Evolutionary conservation across 2,888 invertebrate genomes (phyloP).

Genomic region (Sarcophaga carnaria): DNA sequence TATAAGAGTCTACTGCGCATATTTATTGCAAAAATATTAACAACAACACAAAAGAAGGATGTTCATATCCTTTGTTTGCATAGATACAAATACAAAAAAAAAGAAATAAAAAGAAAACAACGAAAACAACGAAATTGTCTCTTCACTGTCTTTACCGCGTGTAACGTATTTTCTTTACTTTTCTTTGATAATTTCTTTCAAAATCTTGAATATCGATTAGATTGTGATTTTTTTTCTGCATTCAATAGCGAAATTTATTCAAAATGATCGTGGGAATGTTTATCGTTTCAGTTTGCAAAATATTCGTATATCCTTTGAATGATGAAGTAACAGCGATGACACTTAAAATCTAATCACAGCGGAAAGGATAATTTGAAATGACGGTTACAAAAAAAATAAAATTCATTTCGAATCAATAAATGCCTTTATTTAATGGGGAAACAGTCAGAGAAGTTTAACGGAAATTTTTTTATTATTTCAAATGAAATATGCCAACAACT

Average conservation of each 20-base stretch:
- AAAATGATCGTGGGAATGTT: constrained; percentile 58
- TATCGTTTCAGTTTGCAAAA: constrained; percentile 37
- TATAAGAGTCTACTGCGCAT: constrained; percentile 2
- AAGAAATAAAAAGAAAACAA: neutral
- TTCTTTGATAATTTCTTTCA: constrained; percentile 24
- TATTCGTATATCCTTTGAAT: constrained; percentile 27
- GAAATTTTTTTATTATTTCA: neutral
- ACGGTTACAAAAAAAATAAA: constrained; percentile 24
- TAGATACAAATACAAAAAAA: neutral
- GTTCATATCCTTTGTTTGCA: constrained; percentile 48
- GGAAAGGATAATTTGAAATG: neutral
- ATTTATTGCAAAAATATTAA: neutral
- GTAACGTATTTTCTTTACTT: constrained; percentile 60
- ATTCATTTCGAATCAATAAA: neutral
- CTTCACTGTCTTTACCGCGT: neutral
- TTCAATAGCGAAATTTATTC: neutral
- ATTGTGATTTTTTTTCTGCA: constrained; percentile 9
- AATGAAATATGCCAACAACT: no score
- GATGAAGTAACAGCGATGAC: constrained; percentile 39
- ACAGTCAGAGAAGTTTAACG: neutral
- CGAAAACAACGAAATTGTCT: constrained; percentile 43
- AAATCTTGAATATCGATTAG: constrained; percentile 65
- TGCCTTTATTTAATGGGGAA: neutral
- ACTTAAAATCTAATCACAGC: constrained; percentile 7
- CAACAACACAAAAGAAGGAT: constrained; percentile 45